A percentile compares a stretch with the other conserved stretches of the same genome.
Evolutionary conservation across 2,113 vertebrate genomes (phyloP).

Genomic region (Takifugu flavidus): DNA sequence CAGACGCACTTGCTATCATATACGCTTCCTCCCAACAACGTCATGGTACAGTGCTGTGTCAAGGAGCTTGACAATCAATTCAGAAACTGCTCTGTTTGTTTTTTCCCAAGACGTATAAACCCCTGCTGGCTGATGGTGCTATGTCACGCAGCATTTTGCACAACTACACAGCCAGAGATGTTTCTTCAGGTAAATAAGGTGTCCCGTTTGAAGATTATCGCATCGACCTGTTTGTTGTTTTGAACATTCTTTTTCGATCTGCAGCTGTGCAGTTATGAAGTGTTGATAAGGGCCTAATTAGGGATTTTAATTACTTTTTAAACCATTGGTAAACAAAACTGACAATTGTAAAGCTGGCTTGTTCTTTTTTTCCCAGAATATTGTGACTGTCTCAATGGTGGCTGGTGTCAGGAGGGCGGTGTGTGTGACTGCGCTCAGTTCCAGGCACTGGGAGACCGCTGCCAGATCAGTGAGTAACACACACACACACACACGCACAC

Average conservation of each 20-base stretch:
- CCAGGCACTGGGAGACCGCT: slow-evolving; percentile 92
- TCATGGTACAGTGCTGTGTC: slow-evolving; percentile 3
- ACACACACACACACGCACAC: slow-evolving; percentile 14
- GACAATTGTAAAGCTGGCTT: slow-evolving; percentile 6
- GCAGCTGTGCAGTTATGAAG: no score
- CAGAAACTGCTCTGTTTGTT: slow-evolving; percentile 33
- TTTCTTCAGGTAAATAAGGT: slow-evolving; percentile 63
- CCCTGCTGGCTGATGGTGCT: slow-evolving; percentile 57
- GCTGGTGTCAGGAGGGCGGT: slow-evolving; percentile 87
- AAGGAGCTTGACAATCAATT: slow-evolving; percentile 4
- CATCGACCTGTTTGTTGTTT: no score
- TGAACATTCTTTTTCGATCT: no score
- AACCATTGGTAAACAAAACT: no score
- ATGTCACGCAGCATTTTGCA: slow-evolving; percentile 64
- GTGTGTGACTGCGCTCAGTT: slow-evolving; percentile 94
- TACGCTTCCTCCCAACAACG: slow-evolving; percentile 43
- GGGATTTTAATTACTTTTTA: no score
- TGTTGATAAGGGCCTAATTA: no score
- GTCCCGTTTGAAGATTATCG: no score
- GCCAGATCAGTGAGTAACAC: slow-evolving; percentile 91
- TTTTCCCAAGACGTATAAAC: slow-evolving; percentile 60
- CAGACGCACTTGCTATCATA: slow-evolving; percentile 46
- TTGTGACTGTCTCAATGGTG: slow-evolving; percentile 92
- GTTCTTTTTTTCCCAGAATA: slow-evolving; percentile 64
- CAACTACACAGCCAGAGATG: slow-evolving; percentile 72